Base-by-base conservation (phyloP, 2,797 vertebrate species). In the Loris lydekkerianus region DNA sequence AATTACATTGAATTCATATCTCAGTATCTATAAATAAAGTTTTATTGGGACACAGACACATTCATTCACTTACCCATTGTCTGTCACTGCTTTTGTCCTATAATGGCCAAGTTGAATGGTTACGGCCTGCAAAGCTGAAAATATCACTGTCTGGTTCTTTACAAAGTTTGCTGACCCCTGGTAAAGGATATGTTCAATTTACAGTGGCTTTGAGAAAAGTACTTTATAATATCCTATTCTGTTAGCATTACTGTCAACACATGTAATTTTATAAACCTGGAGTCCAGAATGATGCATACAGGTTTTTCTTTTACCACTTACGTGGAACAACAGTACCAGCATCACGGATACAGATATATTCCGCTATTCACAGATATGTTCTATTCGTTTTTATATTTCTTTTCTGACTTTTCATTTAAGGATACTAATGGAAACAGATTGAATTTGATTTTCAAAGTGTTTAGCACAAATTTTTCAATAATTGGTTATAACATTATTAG, bases 191-290 rank as follows among this genome's bases (percentile, higher is more conserved):
- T 69, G 82, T 80, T 76, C 65, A 27, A 23, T 78, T 87, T 92
- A 84, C 10, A 94, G 0, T 53, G 34, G 34, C 75, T 76, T 27
- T 82, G 67, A 58, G 40, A 90, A 73, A 91, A 86, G 76, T 75
- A 93, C 7, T 82, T 81, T 84, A 85, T 77, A 91, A 85, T 58
- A 84, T 29, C 40, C 14, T 76, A 29, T 72, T 77, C 18, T 86
- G 77, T 27, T 93, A 72, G 23, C 15, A 43, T 88, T 56, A 31
- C 14, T 72, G 23, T 87, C 63, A 73, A 72, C 56, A 86, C 5
- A 87, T 43, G 77, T 76, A 91, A 93, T 96, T 89, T 63, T 84
- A 86, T 49, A 91, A 56, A 61, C 65, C 10, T 91, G 46, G 91
- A 94, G 94, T 56, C n/a, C 49, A 92, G 14, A 88, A 73, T 63